Conservation (phyloP, 2,797 vertebrate genomes). For the Meriones psammophilus region DNA sequence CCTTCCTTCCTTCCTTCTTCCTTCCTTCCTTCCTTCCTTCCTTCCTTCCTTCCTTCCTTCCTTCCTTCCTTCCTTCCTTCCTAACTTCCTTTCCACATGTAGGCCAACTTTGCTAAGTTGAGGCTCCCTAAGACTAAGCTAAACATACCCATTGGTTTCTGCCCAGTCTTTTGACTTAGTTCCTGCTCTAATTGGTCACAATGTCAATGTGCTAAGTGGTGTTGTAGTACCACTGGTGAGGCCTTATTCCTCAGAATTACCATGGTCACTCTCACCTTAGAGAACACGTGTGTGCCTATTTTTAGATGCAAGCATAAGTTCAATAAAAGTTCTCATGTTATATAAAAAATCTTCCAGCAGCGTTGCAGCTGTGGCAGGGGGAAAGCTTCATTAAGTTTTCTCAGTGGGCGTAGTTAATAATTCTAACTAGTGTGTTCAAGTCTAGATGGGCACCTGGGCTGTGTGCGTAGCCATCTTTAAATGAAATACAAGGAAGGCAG, state of each 20-base stretch:
- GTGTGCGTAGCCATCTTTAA: background rate
- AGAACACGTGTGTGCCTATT: background rate
- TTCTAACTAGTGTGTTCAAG: background rate
- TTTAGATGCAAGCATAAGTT: conserved; percentile 13
- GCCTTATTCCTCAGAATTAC: conserved; percentile 25
- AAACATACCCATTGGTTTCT: background rate
- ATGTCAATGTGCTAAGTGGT: background rate
- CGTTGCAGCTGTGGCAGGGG: background rate
- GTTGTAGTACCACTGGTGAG: background rate
- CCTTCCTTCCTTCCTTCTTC: background rate
- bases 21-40: no score
- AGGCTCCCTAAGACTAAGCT: background rate
- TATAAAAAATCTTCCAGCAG: background rate
- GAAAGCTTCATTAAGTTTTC: background rate
- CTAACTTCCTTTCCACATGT: background rate
- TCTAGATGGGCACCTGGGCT: background rate
- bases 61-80: no score
- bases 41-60: no score
- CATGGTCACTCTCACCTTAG: background rate
- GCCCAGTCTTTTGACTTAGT: background rate
- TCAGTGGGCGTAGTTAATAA: background rate
- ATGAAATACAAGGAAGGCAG: background rate
- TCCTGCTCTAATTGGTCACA: background rate
- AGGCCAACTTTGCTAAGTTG: background rate
- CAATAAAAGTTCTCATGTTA: background rate